phyloP scores from a whole-genome alignment of 1,140 invertebrate genomes.

The Megalonaias nervosa region DNA sequence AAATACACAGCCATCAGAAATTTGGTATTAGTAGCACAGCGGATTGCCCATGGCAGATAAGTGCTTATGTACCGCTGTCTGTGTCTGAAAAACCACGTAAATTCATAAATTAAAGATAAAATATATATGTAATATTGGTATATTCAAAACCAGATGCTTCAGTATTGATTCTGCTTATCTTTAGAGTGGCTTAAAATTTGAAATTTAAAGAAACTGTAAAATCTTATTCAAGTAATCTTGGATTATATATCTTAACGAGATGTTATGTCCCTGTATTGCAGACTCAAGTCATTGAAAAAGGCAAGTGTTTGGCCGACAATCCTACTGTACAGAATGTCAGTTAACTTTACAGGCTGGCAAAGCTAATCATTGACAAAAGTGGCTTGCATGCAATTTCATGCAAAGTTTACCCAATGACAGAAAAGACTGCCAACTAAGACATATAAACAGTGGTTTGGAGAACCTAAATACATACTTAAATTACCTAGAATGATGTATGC shows the following conservation, averaged over 20 bases:
- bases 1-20: slow-evolving; percentile 90
- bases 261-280: not conserved
- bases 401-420: too few species aligned
- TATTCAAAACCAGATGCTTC: not conserved
- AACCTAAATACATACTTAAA: too few species aligned
- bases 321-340: too few species aligned
- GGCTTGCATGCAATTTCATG: too few species aligned
- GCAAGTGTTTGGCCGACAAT: too few species aligned
- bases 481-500: too few species aligned
- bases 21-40: slow-evolving; percentile 82
- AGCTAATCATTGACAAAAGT: too few species aligned
- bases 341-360: too few species aligned
- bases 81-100: slow-evolving; percentile 77
- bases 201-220: not conserved
- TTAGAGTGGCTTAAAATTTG: not conserved
- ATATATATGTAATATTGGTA: not conserved
- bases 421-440: too few species aligned
- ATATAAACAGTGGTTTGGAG: too few species aligned
- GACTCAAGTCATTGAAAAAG: not conserved
- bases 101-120: slow-evolving; percentile 20
- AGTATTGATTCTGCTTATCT: not conserved
- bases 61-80: slow-evolving; percentile 83
- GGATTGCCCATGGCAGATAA: slow-evolving; percentile 91
- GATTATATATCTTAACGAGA: too few species aligned
- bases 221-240: not conserved